These are phyloP conservation scores for Larimichthys crocea DNA, from an alignment of 2,113 vertebrate genomes.

Conservation along the genomic window DNA sequence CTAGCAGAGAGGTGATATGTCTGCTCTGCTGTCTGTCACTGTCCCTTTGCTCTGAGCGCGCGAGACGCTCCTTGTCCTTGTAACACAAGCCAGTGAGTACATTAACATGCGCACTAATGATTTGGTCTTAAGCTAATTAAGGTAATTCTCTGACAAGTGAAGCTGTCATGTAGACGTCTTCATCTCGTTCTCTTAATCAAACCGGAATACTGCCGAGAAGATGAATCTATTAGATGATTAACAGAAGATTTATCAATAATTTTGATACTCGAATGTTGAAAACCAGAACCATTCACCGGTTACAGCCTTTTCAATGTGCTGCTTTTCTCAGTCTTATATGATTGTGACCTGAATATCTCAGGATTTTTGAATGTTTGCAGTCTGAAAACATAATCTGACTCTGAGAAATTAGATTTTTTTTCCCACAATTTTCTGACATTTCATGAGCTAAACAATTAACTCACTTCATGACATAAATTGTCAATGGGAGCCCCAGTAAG, in stretches of 20 bases:
- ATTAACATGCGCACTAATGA: slow-evolving; percentile 35
- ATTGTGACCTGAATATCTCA: background rate
- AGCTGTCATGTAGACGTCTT: slow-evolving; percentile 43
- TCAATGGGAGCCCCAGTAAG: background rate
- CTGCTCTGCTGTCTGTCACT: slow-evolving; percentile 39
- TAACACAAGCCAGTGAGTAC: slow-evolving; percentile 26
- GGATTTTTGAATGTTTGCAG: background rate
- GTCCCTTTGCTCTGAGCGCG: slow-evolving; percentile 17
- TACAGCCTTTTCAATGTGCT: background rate
- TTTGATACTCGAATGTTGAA: background rate
- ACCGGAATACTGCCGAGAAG: background rate
- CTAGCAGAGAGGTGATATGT: slow-evolving; percentile 16
- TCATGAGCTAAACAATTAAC: background rate
- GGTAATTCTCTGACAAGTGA: slow-evolving; percentile 32
- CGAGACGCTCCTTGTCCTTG: slow-evolving; percentile 33
- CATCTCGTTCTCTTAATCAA: slow-evolving; percentile 19
- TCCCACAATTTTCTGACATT: background rate
- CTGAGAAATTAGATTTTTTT: background rate
- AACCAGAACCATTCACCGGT: no score
- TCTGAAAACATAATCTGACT: background rate
- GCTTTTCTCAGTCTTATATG: background rate
- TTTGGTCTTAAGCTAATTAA: slow-evolving; percentile 53
- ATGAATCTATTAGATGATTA: background rate
- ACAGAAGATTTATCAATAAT: background rate
- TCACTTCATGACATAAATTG: background rate